A percentile compares a stretch with the other conserved stretches of the same genome.
These are phyloP conservation scores for Adelphocoris suturalis DNA, from an alignment of 2,888 invertebrate genomes.

Conservation along the genomic window DNA sequence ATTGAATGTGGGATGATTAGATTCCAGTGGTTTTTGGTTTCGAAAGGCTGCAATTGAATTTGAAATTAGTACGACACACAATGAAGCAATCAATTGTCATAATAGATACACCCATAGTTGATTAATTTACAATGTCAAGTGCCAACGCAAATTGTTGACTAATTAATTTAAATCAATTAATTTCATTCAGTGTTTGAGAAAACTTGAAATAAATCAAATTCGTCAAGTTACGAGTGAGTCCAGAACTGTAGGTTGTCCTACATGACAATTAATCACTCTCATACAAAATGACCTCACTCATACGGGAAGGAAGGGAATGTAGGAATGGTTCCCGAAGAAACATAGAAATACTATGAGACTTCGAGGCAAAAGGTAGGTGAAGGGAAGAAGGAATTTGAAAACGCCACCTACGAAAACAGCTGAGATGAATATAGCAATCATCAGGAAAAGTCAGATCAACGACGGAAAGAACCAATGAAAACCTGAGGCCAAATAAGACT, in stretches of 20 bases:
- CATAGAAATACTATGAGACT: too few relatives aligned
- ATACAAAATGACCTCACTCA: conserved; percentile 72
- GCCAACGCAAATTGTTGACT: neutral
- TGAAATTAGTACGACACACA: neutral
- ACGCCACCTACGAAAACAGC: neutral
- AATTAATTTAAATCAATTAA: too few relatives aligned
- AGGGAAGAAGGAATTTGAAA: neutral
- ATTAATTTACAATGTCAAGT: neutral
- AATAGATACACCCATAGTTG: neutral
- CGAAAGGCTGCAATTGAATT: neutral
- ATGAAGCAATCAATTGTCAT: neutral
- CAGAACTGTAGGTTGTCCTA: neutral
- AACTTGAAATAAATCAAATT: too few relatives aligned
- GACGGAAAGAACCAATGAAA: neutral
- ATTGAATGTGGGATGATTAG: too few relatives aligned
- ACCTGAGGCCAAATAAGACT: neutral
- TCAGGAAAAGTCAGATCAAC: neutral
- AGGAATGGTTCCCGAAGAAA: neutral
- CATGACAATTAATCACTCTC: conserved; percentile 41
- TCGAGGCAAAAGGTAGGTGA: neutral
- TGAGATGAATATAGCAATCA: neutral
- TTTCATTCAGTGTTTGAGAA: too few relatives aligned
- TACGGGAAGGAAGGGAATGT: conserved; percentile 58
- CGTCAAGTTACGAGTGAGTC: too few relatives aligned
- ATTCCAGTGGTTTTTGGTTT: neutral